Base-by-base conservation (phyloP, 2,797 vertebrate genomes). In the Amniataba percoides region DNA sequence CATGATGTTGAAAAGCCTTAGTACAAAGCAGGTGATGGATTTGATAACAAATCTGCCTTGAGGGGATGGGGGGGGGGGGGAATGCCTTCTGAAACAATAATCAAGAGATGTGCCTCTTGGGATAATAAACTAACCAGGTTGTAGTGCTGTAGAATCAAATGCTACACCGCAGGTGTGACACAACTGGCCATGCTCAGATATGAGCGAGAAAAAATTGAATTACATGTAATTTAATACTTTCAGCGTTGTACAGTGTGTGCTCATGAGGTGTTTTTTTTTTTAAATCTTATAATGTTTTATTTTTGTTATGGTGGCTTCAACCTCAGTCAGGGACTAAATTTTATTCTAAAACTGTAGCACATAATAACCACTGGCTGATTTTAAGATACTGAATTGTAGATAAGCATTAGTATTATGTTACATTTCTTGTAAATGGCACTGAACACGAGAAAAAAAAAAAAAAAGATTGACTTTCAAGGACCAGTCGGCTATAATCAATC, bases 1-100 rank as follows among this genome's bases (percentile, higher is more conserved):
- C 94, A 92, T 79, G 77, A 89, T 87, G 78, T 92, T 92, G 83
- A 87, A 88, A 93, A 91, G 91, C 92, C 93, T 94, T 92, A 90
- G 83, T 88, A 87, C 74, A 79, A 79, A 75, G 88, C 87, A 89
- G 84, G 82, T 91, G 71, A 66, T 80, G 53, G 78, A 73, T 92
- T 70, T 87, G 77, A 80, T 82, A 71, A 89, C 71, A 88, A 86
- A 88, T 91, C 88, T 93, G 90, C 85, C 82, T 88, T 85, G 43
- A 4, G 2, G 27, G 4, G 2, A 79, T 81, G 77, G 72, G 58
- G 4, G 2, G 80, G 82, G 77, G 72, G 58, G 65, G 78, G 69
- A 62, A 94, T 89, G 91, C 93, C 88, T 94, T 93, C 72, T 86
- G 87, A 89, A 74, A 84, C 75, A 85, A 89, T 90, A 93, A 90